Evolutionary conservation across 1,140 invertebrate species (phyloP), one percentile per base, ranked within the genome.

Genomic region (Aphelenchoides fujianensis): DNA sequence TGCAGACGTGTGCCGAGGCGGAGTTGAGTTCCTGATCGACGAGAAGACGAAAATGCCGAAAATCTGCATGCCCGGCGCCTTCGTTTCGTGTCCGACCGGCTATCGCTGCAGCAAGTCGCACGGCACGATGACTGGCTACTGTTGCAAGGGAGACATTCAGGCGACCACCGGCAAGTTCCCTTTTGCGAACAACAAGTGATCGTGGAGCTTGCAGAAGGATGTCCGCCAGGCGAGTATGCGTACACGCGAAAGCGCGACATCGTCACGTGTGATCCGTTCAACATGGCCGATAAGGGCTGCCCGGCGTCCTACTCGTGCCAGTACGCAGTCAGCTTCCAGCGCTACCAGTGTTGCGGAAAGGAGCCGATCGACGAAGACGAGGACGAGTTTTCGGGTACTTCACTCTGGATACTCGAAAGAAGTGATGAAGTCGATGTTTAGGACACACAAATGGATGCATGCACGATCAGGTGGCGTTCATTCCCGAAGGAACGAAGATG

Each of bases 271-370:
- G 80, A 82, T 68, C 80, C 80, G 1, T 82, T 82, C 69, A 82
- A 82, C 55, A 52, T 69, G 1, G 68, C 71, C 27, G 74, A 82
- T 37, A 79, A 77, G 64, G 67, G 71, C 19, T 79, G 77, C 37
- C 78, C 79, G 19, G 35, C 52, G n/a, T 63, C 52, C 5, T 81
- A 77, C 69, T 70, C 73, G 3, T 82, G 80, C 31, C 80, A 82
- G 63, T 82, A 79, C 31, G 73, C 80, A 7, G 62, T 76, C 23
- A 70, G 72, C 23, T 78, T 76, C 68, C 81, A 82, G 48, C 69
- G 80, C 2, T 82, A 82, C 32, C 80, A 82, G 62, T 82, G 81
- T 37, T 82, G 80, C 53, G 80, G 80, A 19, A 83, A 81, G 59
- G 76, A 77, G 48, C 73, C 78, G 1, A 74, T 80, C 34, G 79